These are phyloP conservation scores for Aquatica leii DNA, from an alignment of 2,888 invertebrate genomes.

Conservation along the genomic window DNA sequence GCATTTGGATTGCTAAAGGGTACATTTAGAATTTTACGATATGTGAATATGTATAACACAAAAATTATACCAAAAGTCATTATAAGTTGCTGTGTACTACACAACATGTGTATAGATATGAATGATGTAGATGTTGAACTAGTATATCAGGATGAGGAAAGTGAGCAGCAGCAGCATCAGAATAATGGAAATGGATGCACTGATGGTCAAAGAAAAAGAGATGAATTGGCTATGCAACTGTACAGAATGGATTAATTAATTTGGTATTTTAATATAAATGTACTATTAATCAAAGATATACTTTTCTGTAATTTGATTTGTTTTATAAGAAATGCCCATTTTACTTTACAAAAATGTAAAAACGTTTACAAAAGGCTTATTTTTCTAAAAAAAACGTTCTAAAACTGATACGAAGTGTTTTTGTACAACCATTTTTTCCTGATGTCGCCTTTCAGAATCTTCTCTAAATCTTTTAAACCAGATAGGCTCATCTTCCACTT, in stretches of 20 bases:
- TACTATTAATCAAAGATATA: background rate
- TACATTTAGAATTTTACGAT: background rate
- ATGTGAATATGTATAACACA: constrained; percentile 3
- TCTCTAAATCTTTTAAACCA: constrained; percentile 9
- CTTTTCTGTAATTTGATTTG: background rate
- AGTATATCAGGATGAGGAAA: too few species aligned
- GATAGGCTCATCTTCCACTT: constrained; percentile 1
- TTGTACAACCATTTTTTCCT: background rate
- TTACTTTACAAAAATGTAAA: background rate
- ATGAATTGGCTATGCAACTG: constrained; percentile 6
- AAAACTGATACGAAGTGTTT: too few species aligned
- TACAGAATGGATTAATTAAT: background rate
- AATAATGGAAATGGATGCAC: background rate
- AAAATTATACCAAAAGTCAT: too few species aligned
- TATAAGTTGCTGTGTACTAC: background rate
- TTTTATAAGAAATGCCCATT: background rate
- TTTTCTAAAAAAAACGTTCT: too few species aligned
- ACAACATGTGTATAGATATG: background rate
- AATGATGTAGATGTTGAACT: too few species aligned
- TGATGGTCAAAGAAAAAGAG: background rate
- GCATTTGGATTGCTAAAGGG: too few species aligned
- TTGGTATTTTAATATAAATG: too few species aligned
- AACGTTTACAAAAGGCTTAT: too few species aligned
- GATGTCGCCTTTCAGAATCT: constrained; percentile 2
- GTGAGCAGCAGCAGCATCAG: background rate